phyloP scores from a whole-genome alignment of 2,113 vertebrate genomes.

The Vombatus ursinus region DNA sequence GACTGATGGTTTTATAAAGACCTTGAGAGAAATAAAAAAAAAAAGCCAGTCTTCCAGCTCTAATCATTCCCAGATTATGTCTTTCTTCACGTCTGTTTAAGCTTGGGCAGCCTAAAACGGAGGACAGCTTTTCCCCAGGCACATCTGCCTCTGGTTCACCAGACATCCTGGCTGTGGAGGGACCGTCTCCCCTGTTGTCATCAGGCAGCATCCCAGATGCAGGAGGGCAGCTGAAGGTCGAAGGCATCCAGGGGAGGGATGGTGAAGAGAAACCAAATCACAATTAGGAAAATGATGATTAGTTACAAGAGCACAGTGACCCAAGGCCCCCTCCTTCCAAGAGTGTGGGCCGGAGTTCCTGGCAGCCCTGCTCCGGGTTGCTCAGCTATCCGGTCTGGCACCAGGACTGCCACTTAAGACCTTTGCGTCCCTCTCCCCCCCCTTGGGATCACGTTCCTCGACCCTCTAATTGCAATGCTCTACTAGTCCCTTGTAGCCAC shows the following conservation, averaged over 20 bases:
- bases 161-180: background rate
- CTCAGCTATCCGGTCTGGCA: background rate
- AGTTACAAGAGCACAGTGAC: fast-evolving
- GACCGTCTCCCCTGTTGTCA: conserved; percentile 2
- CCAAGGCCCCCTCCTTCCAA: background rate
- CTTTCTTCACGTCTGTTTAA: conserved; percentile 10
- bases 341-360: background rate
- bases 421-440: background rate
- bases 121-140: background rate
- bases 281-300: background rate
- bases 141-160: conserved; percentile 14
- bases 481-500: background rate
- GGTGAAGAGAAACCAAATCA: background rate
- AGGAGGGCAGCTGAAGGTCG: conserved; percentile 16
- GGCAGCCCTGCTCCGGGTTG: background rate
- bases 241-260: background rate
- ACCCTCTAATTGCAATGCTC: background rate
- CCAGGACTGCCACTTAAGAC: background rate
- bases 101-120: background rate
- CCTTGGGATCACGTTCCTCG: background rate
- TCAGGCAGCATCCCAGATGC: conserved; percentile 39
- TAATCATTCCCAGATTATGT: conserved; percentile 54
- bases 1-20: conserved; percentile 72
- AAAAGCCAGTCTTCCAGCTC: conserved; percentile 43
- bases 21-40: fast-evolving